A percentile compares a stretch with the other conserved stretches of the same genome.
Conservation (phyloP, 1,140 invertebrate genomes). For the Drosophila nasuta region DNA sequence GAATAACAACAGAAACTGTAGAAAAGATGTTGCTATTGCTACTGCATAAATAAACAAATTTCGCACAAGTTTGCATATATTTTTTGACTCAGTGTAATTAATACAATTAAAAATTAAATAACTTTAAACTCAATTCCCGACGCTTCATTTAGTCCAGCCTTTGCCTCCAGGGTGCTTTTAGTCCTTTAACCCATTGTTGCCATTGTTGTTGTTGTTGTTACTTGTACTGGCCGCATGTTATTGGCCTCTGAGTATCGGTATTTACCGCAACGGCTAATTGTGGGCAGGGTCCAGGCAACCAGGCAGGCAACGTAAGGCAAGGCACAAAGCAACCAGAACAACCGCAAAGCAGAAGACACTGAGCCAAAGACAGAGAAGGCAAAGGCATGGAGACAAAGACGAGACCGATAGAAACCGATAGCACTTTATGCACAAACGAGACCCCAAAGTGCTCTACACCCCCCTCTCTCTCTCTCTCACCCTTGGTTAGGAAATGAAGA, state of each 20-base stretch:
- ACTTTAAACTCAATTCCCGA: conserved; percentile 69
- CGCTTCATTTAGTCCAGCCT: conserved; percentile 45
- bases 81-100: conserved; percentile 64
- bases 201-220: conserved; percentile 12
- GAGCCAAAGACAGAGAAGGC: conserved; percentile 6
- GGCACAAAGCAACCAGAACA: conserved; percentile 57
- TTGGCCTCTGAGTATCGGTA: conserved; percentile 49
- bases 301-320: too few relatives aligned
- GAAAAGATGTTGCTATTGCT: conserved; percentile 39
- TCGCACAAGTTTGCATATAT: conserved; percentile 40
- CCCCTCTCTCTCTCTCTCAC: neutral
- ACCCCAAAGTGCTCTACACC: conserved; percentile 25
- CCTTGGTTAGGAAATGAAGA: conserved; percentile 14
- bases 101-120: conserved; percentile 80
- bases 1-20: neutral
- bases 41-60: conserved; percentile 78
- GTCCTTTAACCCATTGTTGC: neutral
- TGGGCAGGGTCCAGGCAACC: conserved; percentile 32
- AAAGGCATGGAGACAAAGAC: neutral
- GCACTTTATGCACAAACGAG: conserved; percentile 34
- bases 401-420: conserved; percentile 1
- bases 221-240: conserved; percentile 48
- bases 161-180: conserved; percentile 31
- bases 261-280: conserved; percentile 65
- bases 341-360: conserved; percentile 45